Conservation (phyloP, 1,140 invertebrate genomes). For the Bombus haemorrhoidalis region DNA sequence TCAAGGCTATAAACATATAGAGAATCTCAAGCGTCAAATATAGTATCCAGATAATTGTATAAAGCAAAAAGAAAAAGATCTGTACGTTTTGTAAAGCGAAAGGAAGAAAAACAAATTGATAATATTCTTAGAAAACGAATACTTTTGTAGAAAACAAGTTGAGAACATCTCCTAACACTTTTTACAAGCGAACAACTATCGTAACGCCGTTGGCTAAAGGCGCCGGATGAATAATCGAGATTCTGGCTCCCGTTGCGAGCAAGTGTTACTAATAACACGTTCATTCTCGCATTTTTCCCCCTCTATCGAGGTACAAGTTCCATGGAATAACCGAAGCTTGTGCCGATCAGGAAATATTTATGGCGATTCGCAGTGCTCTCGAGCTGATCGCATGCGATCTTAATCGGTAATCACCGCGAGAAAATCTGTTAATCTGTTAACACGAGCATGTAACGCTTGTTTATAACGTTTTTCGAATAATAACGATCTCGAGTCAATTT, state of each 20-base stretch:
- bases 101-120: not conserved
- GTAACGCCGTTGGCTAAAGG: not conserved
- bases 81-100: not conserved
- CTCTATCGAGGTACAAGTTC: not conserved
- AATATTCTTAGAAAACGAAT: not conserved
- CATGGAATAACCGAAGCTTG: not conserved
- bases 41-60: no score
- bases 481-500: not conserved
- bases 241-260: conserved; percentile 30
- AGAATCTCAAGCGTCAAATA: no score
- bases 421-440: conserved; percentile 7
- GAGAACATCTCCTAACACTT: not conserved
- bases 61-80: not conserved
- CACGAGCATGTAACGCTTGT: not conserved
- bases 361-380: not conserved
- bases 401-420: conserved; percentile 4
- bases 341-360: conserved; percentile 12
- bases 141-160: not conserved
- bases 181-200: not conserved
- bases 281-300: conserved; percentile 4
- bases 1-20: no score
- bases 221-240: conserved; percentile 23
- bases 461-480: not conserved
- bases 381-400: conserved; percentile 4
- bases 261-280: conserved; percentile 18